Base-by-base conservation (phyloP, 2,113 vertebrate species). In the Panthera uncia region DNA sequence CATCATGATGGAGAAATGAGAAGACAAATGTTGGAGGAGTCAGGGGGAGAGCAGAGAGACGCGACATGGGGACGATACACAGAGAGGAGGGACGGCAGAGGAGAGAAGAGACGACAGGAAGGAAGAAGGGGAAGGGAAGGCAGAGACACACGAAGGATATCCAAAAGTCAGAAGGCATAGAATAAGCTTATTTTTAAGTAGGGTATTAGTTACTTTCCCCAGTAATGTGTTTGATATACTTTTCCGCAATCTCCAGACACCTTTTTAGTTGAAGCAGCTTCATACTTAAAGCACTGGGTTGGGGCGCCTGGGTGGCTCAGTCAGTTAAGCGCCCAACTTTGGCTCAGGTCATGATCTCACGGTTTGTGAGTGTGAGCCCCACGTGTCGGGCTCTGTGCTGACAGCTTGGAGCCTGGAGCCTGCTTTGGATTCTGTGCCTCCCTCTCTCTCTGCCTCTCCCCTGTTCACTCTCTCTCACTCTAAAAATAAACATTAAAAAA, bases 181-280 rank as follows among this genome's bases (percentile, higher is more conserved):
- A 68, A 86, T 31, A 71, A 61, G 14, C 36, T 91, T 87, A 81
- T 36, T 85, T 94, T 91, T 48, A 85, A 93, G 41, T 14, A 21
- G 23, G 10, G 10, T 52, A 45, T 68, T 68, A 79, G 8, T 90
- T 66, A 57, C 1, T 21, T 79, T 95, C 94, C 71, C 52, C 90
- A 96, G 61, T 87, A 61, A 50, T 57, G 36, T 79, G 12, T 61
- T 76, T 18, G 33, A 14, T 36, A 81, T 71, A 41, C 31, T 76
- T 92, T 80, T 66, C 21, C 61, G 52, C 31, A 82, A 16, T 16
- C 29, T 90, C 19, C 33, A 95, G 68, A 63, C 1, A 48, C 16
- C 11, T 74, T 93, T 94, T 69, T 9, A 76, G 50, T 21, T 83
- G 48, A 91, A 61, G 0, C 48, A 25, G 1, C 15, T 57, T 48